Percentiles rank a stretch among this genome's conserved stretches.
Evolutionary conservation across 2,113 vertebrate genomes (phyloP).

Genomic region (Phrynocephalus versicolor): DNA sequence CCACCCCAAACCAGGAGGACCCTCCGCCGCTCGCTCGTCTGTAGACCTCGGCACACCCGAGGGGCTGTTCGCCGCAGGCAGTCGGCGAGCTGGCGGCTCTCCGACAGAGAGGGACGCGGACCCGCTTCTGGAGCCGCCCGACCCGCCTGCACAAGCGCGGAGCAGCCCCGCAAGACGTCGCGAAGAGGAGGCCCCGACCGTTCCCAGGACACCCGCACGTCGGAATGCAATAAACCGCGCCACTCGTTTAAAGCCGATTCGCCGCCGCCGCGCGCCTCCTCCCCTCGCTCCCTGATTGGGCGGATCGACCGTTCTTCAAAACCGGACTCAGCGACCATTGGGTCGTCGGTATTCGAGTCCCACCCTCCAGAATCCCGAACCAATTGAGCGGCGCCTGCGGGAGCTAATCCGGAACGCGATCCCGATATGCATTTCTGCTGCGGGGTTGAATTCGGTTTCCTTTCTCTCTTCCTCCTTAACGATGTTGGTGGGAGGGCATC

Average conservation of each 20-base stretch:
- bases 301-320: neutral
- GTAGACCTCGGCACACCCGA: too few species aligned
- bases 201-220: too few species aligned
- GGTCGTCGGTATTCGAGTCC: neutral
- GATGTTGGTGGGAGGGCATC: neutral
- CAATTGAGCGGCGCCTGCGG: too few species aligned
- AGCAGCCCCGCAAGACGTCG: too few species aligned
- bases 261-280: neutral
- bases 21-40: too few species aligned
- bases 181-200: too few species aligned
- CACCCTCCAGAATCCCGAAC: neutral
- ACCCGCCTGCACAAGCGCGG: too few species aligned
- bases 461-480: neutral
- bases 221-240: neutral
- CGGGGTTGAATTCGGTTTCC: neutral
- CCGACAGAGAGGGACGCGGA: too few species aligned
- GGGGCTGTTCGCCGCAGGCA: too few species aligned
- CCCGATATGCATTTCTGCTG: neutral
- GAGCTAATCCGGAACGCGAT: neutral
- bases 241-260: neutral
- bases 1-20: too few species aligned
- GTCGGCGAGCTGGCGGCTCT: too few species aligned
- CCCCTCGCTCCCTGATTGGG: neutral
- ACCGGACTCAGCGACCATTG: neutral
- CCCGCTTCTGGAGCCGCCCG: too few species aligned